These are phyloP conservation scores for Toxostoma redivivum DNA, from an alignment of 2,113 vertebrate genomes.

Conservation along the genomic window DNA sequence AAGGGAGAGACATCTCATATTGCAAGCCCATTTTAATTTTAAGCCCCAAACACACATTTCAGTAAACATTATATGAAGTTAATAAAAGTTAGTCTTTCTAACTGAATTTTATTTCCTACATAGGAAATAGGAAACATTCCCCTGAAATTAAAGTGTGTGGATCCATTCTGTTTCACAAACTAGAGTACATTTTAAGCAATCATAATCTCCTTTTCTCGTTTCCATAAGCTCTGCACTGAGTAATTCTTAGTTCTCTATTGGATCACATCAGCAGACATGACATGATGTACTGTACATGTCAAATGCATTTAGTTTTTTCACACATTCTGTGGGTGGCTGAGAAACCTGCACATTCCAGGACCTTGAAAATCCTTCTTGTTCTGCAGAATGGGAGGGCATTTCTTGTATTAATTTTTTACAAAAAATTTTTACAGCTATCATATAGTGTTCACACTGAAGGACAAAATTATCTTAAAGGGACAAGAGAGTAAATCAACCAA, in stretches of 20 bases:
- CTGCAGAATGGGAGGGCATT: neutral
- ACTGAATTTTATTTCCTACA: neutral
- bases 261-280: neutral
- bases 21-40: neutral
- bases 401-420: neutral
- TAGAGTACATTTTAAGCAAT: neutral
- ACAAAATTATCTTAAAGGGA: neutral
- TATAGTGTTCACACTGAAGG: neutral
- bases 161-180: neutral
- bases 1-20: neutral
- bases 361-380: constrained; percentile 1
- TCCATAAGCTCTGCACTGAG: neutral
- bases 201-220: neutral
- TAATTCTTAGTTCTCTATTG: neutral
- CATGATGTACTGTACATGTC: neutral
- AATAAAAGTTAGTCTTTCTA: neutral
- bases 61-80: neutral
- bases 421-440: neutral
- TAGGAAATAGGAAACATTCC: neutral
- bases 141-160: neutral
- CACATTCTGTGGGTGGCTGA: constrained; percentile 23
- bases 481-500: neutral
- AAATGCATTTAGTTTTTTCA: constrained; percentile 39
- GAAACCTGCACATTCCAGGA: neutral
- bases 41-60: neutral